Percentiles rank a stretch among this genome's conserved stretches.
These are phyloP conservation scores for Cylindroiulus punctatus DNA, from an alignment of 2,888 invertebrate genomes.

Conservation along the genomic window DNA sequence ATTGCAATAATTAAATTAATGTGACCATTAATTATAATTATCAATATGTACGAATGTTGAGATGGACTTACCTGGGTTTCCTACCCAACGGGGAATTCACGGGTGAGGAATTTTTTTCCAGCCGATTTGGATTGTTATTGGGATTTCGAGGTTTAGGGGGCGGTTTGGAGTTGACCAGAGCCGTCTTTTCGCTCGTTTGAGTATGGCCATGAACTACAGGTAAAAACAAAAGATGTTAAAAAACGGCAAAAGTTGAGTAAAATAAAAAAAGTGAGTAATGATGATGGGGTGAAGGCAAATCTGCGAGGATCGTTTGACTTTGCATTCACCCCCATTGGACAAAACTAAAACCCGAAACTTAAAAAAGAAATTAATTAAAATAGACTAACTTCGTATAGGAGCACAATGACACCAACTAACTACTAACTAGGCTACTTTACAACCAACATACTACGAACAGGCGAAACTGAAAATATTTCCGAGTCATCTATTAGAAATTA, in stretches of 20 bases:
- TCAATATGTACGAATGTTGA: neutral
- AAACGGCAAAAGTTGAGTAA: neutral
- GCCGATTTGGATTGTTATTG: constrained; percentile 54
- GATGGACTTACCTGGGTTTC: constrained; percentile 54
- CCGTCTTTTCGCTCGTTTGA: constrained; percentile 56
- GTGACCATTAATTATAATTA: neutral
- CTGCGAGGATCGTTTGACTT: neutral
- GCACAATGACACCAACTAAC: constrained; percentile 34
- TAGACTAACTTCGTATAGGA: neutral
- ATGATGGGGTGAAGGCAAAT: neutral
- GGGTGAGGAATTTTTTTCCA: constrained; percentile 55
- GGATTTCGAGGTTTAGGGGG: constrained; percentile 55
- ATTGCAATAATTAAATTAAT: constrained; percentile 43
- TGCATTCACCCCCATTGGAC: neutral
- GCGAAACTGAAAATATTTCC: neutral
- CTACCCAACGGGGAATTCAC: constrained; percentile 54
- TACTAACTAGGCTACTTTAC: neutral
- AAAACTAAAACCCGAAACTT: neutral
- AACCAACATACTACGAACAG: neutral
- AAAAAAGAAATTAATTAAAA: neutral
- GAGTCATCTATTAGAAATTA: neutral
- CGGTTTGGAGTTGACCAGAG: constrained; percentile 55
- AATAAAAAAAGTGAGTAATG: neutral
- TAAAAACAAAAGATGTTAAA: neutral
- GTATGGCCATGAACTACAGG: constrained; percentile 56